Evolutionary conservation across 2,797 vertebrate genomes (phyloP).

Genomic region (Bryconaethiops microstoma): DNA sequence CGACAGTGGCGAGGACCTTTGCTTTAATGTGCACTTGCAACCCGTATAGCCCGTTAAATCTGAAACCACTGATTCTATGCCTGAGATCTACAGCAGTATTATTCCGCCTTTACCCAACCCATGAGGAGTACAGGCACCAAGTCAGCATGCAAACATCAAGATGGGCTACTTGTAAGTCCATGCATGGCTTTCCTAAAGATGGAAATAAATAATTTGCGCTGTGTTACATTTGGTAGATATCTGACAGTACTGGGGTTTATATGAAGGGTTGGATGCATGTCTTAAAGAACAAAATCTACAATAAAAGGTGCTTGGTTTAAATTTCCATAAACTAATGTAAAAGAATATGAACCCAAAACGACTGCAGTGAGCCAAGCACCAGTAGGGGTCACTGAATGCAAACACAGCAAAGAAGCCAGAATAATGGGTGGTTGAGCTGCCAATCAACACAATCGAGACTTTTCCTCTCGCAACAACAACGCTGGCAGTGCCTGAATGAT

Average conservation of each 20-base stretch:
- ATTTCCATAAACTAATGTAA: neutral
- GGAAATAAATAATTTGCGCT: neutral
- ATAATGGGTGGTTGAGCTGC: neutral
- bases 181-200: neutral
- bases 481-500: neutral
- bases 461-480: neutral
- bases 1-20: too few relatives aligned
- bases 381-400: constrained; percentile 70
- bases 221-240: neutral
- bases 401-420: constrained; percentile 8
- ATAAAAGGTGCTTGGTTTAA: neutral
- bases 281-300: neutral
- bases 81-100: neutral
- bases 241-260: neutral
- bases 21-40: neutral
- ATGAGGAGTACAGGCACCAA: neutral
- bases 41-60: neutral
- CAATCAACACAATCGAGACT: neutral
- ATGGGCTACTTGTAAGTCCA: neutral
- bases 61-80: too few relatives aligned
- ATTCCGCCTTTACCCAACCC: neutral
- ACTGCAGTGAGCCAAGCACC: constrained; percentile 38
- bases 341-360: neutral
- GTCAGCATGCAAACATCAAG: neutral
- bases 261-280: neutral